Conservation (phyloP, 2,797 vertebrate genomes). For the Rhynchotus rufescens region DNA sequence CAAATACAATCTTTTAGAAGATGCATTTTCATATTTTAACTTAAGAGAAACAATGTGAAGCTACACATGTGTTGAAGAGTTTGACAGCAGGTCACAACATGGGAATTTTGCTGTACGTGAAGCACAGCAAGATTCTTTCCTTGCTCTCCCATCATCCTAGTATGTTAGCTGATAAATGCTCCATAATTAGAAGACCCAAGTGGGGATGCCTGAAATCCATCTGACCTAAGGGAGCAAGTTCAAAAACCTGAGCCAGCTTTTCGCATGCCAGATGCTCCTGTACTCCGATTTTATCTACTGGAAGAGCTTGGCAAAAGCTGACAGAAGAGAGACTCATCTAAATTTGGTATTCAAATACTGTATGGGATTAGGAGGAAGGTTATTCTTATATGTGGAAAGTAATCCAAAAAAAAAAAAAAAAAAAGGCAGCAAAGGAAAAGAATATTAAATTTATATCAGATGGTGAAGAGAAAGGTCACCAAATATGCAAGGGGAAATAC, state of each 20-base stretch:
- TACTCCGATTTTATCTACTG: neutral
- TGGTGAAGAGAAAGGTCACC: neutral
- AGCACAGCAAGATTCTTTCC: slow-evolving; percentile 20
- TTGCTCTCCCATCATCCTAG: slow-evolving; percentile 9
- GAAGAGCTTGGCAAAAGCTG: slow-evolving; percentile 22
- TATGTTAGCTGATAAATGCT: slow-evolving; percentile 46
- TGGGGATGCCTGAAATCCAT: slow-evolving; percentile 56
- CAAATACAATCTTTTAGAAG: neutral
- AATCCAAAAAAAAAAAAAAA: slow-evolving; percentile 5
- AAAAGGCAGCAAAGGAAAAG: neutral
- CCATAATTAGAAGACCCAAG: slow-evolving; percentile 66
- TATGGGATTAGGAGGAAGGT: slow-evolving; percentile 21
- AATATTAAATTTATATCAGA: neutral
- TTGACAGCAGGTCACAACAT: neutral
- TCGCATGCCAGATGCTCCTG: neutral
- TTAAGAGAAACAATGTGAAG: neutral
- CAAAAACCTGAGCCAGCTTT: slow-evolving; percentile 52
- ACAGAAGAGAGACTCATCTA: slow-evolving; percentile 17
- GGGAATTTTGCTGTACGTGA: neutral
- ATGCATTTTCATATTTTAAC: neutral
- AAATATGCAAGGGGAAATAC: neutral
- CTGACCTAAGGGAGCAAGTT: slow-evolving; percentile 31
- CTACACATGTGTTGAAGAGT: neutral
- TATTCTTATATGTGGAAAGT: slow-evolving; percentile 28
- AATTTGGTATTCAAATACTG: slow-evolving; percentile 22